phyloP scores from a whole-genome alignment of 2,888 invertebrate genomes.

The Lathronympha strigana region DNA sequence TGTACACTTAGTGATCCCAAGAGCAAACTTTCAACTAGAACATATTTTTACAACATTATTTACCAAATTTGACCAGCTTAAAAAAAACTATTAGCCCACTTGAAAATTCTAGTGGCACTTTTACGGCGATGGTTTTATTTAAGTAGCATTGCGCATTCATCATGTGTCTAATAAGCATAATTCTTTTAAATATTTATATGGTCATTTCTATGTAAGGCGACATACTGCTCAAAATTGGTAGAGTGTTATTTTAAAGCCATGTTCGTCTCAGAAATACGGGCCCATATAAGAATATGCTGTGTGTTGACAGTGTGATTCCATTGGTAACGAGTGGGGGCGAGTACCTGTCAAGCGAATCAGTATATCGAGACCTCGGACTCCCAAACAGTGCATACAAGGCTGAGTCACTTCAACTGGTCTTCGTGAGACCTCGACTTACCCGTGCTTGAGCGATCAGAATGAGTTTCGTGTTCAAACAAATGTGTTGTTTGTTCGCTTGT shows the following conservation, averaged over 20 bases:
- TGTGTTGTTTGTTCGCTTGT: slow-evolving; percentile 70
- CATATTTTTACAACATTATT: no score
- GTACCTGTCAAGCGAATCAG: not conserved
- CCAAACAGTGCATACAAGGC: no score
- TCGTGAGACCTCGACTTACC: not conserved
- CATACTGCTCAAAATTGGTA: slow-evolving; percentile 4
- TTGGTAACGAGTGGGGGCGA: not conserved
- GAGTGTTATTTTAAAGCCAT: slow-evolving; percentile 12
- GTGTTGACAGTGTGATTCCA: not conserved
- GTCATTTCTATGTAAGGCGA: slow-evolving; percentile 15
- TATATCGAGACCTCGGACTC: not conserved
- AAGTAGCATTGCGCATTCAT: slow-evolving; percentile 6
- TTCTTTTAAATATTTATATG: not conserved
- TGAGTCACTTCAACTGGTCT: no score
- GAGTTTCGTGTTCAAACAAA: slow-evolving; percentile 70
- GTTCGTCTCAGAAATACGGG: not conserved
- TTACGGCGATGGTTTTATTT: not conserved
- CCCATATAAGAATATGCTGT: slow-evolving; percentile 52
- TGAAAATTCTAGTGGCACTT: not conserved
- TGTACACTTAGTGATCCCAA: no score
- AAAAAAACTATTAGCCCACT: not conserved
- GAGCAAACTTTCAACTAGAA: no score
- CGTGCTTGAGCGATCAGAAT: not conserved
- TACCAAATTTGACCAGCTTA: not conserved
- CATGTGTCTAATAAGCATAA: slow-evolving; percentile 11